phyloP scores from a whole-genome alignment of 2,113 vertebrate genomes.

The Megatriorchis doriae region DNA sequence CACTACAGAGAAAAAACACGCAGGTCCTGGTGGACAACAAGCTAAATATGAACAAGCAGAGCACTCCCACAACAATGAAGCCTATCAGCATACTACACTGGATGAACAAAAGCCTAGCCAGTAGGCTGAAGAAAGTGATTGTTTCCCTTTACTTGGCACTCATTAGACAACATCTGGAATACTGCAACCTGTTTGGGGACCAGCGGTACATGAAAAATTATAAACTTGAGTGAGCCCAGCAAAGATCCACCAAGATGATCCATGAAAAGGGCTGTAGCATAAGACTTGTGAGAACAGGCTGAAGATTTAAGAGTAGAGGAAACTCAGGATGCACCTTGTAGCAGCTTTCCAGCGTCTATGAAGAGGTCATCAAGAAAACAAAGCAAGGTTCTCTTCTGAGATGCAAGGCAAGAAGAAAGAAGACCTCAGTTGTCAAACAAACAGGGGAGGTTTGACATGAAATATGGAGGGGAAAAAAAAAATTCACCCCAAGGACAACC shows the following conservation, averaged over 20 bases:
- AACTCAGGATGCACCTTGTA: background rate
- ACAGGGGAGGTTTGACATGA: background rate
- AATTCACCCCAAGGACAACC: background rate
- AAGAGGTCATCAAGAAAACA: background rate
- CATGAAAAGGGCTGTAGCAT: background rate
- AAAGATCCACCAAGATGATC: background rate
- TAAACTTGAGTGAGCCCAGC: background rate
- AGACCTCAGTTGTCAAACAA: background rate
- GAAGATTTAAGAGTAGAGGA: background rate
- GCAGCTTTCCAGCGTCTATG: background rate
- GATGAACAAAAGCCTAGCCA: background rate
- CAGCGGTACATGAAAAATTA: background rate
- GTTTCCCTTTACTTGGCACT: background rate
- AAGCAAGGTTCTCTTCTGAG: background rate
- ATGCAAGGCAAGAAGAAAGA: background rate
- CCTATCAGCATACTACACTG: background rate
- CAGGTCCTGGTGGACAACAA: background rate
- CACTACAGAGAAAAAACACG: background rate
- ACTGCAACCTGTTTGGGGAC: rapidly evolving
- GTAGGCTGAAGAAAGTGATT: background rate
- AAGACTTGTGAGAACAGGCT: background rate
- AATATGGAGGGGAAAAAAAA: background rate
- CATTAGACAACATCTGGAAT: background rate
- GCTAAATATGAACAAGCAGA: background rate
- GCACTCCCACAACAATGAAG: background rate